phyloP scores from a whole-genome alignment of 2,888 invertebrate genomes.

The Spisula subtruncata region DNA sequence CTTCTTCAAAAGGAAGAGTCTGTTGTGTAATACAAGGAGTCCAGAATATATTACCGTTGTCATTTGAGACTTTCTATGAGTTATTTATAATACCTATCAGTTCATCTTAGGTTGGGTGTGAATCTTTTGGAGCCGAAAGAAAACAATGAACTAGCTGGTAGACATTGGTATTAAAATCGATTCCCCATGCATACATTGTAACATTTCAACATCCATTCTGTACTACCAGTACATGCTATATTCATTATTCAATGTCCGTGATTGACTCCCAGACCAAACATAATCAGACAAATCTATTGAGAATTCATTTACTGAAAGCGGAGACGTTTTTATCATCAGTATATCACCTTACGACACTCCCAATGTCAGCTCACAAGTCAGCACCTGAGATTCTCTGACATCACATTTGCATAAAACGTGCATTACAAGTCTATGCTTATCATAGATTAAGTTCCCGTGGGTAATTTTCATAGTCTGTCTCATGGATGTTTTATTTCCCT shows the following conservation, averaged over 20 bases:
- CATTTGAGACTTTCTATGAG: too few relatives aligned
- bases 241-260: background rate
- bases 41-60: too few relatives aligned
- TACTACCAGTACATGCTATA: too few relatives aligned
- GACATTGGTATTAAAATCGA: too few relatives aligned
- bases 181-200: too few relatives aligned
- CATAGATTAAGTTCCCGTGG: background rate
- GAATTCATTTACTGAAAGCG: conserved; percentile 13
- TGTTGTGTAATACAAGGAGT: too few relatives aligned
- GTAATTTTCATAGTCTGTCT: conserved; percentile 8
- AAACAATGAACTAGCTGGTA: too few relatives aligned
- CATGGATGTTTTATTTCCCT: conserved; percentile 7
- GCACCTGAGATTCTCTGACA: background rate
- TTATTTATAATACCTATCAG: too few relatives aligned
- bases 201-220: too few relatives aligned
- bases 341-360: background rate
- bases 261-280: conserved; percentile 12
- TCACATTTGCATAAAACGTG: conserved; percentile 25
- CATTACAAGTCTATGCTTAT: conserved; percentile 10
- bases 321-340: background rate
- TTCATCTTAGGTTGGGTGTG: too few relatives aligned
- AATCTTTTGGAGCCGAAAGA: too few relatives aligned
- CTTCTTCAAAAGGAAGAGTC: too few relatives aligned
- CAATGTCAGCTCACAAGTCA: conserved; percentile 3
- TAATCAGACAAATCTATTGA: background rate